Evolutionary conservation across 2,797 vertebrate genomes (phyloP), one percentile per base, ranked within the genome.

Genomic region (Acipenser transmontanus): DNA sequence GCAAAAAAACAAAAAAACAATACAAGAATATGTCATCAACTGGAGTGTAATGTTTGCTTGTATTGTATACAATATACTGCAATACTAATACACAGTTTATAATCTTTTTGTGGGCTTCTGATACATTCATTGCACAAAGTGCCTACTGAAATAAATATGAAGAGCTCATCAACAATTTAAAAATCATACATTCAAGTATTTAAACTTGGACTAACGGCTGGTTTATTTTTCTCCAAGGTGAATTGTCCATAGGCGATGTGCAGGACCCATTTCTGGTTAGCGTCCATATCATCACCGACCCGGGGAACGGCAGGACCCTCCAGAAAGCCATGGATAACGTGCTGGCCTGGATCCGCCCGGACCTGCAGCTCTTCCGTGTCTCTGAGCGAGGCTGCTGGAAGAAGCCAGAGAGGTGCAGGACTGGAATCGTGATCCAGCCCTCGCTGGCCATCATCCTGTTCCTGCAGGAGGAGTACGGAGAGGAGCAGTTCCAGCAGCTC

Each of bases 181-280:
- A 34, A 34, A 34, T 34, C 2, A 34, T 34, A 4, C 34, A 34
- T 34, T 4, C 34, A 34, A 4, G 34, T 34, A 34, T 34, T 34
- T 34, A 34, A 34, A 34, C 34, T 34, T 34, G 4, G 34, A 34
- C 4, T 34, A 34, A 34, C 34, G 4, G 4, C 3, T 34, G 34
- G 34, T 34, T 34, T 3, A 34, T 34, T 54, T 54, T 54, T 54
- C 7, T 7, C 6, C 52, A 75, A 95, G 95, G 95, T 81, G 93
- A 95, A 70, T 78, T 92, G 63, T 94, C 90, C 2, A 86, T 91
- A 84, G 92, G 88, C 14, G 92, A 93, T 62, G 69, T 91, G 34
- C 93, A 93, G 70, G 95, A 98, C 76, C 96, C 96, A 0, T 98
- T 96, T 83, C 92, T 96, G 20, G 93, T 98, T 61, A 96, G 93